A percentile compares a stretch with the other conserved stretches of the same genome.
phyloP scores from a whole-genome alignment of 2,888 invertebrate genomes.

The Hirtodrosophila histrioides region DNA sequence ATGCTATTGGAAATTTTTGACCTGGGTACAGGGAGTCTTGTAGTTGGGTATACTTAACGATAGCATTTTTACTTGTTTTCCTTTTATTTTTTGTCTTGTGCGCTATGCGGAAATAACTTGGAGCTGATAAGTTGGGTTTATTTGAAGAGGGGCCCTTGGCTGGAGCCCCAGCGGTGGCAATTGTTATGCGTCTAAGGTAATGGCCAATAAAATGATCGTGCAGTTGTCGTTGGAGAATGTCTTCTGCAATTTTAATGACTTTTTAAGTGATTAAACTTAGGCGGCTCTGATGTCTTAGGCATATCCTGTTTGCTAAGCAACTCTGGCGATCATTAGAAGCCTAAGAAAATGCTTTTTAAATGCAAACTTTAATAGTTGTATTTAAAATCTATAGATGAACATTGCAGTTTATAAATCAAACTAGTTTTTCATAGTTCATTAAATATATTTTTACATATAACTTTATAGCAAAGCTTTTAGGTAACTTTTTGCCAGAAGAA shows the following conservation, averaged over 20 bases:
- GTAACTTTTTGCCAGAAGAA: too few species aligned
- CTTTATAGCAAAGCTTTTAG: background rate
- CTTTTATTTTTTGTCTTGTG: slow-evolving; percentile 7
- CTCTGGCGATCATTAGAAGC: background rate
- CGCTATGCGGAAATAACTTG: slow-evolving; percentile 53
- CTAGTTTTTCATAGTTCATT: too few species aligned
- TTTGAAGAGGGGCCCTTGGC: slow-evolving; percentile 12
- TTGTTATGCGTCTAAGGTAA: slow-evolving; percentile 56
- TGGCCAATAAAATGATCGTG: slow-evolving; percentile 52
- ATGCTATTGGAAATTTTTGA: too few species aligned
- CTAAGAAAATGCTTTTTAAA: background rate
- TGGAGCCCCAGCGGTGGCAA: slow-evolving; percentile 13
- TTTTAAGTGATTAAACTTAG: slow-evolving; percentile 28
- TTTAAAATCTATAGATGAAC: too few species aligned
- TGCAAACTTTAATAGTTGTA: background rate
- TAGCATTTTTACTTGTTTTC: background rate
- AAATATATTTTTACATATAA: too few species aligned
- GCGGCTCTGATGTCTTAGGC: slow-evolving; percentile 3
- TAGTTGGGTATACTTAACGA: too few species aligned
- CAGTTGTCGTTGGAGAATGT: slow-evolving; percentile 28
- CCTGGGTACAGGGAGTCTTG: too few species aligned
- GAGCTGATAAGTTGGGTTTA: slow-evolving; percentile 40
- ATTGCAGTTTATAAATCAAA: too few species aligned
- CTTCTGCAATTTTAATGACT: slow-evolving; percentile 53
- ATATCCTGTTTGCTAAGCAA: slow-evolving; percentile 35